Conservation (phyloP, 2,797 vertebrate genomes). For the Pristis pectinata region DNA sequence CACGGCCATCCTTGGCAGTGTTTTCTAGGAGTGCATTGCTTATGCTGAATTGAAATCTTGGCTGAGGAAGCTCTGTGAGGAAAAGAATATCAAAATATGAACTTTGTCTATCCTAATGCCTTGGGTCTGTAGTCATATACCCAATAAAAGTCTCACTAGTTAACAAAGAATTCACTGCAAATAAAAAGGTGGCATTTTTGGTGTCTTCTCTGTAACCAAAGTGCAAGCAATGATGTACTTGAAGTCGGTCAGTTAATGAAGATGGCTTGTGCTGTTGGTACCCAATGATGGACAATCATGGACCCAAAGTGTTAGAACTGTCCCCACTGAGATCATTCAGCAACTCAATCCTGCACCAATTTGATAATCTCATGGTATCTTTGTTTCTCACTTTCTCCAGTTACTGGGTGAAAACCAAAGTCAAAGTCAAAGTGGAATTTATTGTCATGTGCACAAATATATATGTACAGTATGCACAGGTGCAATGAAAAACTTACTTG, state of each 20-base stretch:
- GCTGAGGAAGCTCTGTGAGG: too few species aligned
- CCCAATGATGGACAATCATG: not conserved
- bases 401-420: not conserved
- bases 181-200: not conserved
- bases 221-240: not conserved
- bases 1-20: not conserved
- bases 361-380: not conserved
- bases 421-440: not conserved
- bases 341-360: not conserved
- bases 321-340: not conserved
- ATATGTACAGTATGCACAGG: too few species aligned
- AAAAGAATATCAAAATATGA: not conserved
- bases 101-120: not conserved
- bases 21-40: not conserved
- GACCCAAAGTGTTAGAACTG: not conserved
- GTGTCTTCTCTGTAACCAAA: too few species aligned
- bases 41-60: not conserved
- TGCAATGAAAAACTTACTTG: too few species aligned
- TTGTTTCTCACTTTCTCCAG: not conserved
- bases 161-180: not conserved
- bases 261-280: not conserved
- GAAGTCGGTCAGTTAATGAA: not conserved
- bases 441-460: too few species aligned
- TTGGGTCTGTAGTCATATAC: not conserved
- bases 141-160: not conserved